These are phyloP conservation scores for Ptiloglossa arizonensis DNA, from an alignment of 1,140 invertebrate species.

Conservation along the genomic window DNA sequence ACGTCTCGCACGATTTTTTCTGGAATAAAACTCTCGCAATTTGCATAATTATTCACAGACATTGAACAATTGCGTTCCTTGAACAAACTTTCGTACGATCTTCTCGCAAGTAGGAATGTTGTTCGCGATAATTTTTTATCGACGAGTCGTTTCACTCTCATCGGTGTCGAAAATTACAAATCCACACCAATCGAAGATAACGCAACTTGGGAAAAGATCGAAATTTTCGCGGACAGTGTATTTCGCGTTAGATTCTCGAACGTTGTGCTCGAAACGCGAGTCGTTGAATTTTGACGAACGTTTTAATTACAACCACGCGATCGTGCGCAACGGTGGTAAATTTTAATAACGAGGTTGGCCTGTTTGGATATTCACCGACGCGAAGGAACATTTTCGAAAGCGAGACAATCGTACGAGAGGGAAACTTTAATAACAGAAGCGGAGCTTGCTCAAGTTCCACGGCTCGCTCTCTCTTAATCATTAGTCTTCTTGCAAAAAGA, in stretches of 20 bases:
- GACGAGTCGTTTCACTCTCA: too few species aligned
- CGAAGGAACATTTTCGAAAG: conserved; percentile 12
- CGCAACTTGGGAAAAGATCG: too few species aligned
- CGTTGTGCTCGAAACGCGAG: background rate
- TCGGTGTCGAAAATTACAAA: too few species aligned
- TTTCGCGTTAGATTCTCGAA: conserved; percentile 2
- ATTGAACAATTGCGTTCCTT: too few species aligned
- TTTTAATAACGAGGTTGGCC: conserved; percentile 28
- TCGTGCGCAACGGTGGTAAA: conserved; percentile 1
- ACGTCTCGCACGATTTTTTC: too few species aligned
- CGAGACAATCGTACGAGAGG: conserved; percentile 40
- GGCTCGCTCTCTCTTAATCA: conserved; percentile 69
- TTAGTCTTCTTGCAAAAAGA: conserved; percentile 68
- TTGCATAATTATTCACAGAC: too few species aligned
- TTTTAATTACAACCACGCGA: conserved; percentile 32
- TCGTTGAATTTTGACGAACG: background rate
- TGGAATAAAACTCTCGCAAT: too few species aligned
- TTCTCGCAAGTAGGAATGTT: too few species aligned
- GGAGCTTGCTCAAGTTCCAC: conserved; percentile 34
- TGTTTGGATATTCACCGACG: background rate
- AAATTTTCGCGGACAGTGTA: too few species aligned
- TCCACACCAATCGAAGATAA: too few species aligned
- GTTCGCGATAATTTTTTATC: too few species aligned
- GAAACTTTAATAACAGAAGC: conserved; percentile 39
- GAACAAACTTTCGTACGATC: too few species aligned